These are phyloP conservation scores for Tribolium madens DNA, from an alignment of 1,140 invertebrate species.

Conservation along the genomic window DNA sequence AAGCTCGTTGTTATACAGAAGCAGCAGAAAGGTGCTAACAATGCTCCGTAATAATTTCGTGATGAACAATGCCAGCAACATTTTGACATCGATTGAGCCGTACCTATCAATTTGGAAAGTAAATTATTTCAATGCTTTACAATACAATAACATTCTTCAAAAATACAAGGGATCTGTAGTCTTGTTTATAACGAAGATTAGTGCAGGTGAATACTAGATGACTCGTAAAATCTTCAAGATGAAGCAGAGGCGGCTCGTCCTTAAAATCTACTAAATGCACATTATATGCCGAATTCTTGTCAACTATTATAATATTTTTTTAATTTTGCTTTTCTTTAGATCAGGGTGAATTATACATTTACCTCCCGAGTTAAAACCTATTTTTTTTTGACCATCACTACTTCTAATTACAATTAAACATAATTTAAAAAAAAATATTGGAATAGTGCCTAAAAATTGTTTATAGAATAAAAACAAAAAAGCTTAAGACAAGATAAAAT, in stretches of 20 bases:
- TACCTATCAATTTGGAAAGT: conserved; percentile 61
- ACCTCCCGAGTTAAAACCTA: too few species aligned
- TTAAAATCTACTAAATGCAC: too few species aligned
- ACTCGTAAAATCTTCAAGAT: conserved; percentile 52
- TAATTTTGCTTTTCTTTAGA: too few species aligned
- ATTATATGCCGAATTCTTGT: too few species aligned
- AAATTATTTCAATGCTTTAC: conserved; percentile 60
- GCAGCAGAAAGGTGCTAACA: conserved; percentile 42
- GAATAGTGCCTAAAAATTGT: too few species aligned
- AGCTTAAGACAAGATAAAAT: neutral
- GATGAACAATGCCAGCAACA: conserved; percentile 54
- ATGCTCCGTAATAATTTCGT: conserved; percentile 29
- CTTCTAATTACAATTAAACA: too few species aligned
- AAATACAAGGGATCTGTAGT: conserved; percentile 52
- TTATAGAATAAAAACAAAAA: too few species aligned
- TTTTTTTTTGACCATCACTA: too few species aligned
- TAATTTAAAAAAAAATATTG: too few species aligned
- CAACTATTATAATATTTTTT: too few species aligned
- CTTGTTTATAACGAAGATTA: conserved; percentile 57
- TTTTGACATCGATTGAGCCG: conserved; percentile 59
- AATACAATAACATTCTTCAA: conserved; percentile 58
- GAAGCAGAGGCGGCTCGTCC: conserved; percentile 7
- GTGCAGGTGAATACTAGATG: conserved; percentile 60
- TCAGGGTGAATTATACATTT: too few species aligned
- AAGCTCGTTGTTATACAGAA: conserved; percentile 52